These are phyloP conservation scores for Drosophila pseudotalamancana DNA, from an alignment of 2,888 invertebrate genomes.

Conservation along the genomic window DNA sequence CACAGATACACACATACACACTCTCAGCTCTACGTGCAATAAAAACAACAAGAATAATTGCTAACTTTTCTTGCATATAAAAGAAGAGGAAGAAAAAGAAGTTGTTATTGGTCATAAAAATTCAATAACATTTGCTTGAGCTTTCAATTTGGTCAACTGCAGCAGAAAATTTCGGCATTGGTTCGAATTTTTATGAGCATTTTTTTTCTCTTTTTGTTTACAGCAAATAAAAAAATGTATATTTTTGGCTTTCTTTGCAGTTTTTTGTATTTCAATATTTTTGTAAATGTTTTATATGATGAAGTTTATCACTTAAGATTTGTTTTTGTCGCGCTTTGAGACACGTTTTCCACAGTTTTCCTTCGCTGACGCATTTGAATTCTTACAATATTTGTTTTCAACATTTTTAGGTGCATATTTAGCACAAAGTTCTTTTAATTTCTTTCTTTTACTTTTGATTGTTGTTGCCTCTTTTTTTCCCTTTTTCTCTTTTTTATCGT, in stretches of 20 bases:
- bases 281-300: constrained; percentile 28
- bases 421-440: constrained; percentile 38
- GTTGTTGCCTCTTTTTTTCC: constrained; percentile 1
- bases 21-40: constrained; percentile 18
- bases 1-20: constrained; percentile 11
- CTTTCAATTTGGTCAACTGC: constrained; percentile 13
- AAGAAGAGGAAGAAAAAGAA: background rate
- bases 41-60: constrained; percentile 22
- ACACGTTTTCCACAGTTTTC: constrained; percentile 26
- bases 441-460: constrained; percentile 8
- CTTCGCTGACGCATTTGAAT: constrained; percentile 10
- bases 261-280: constrained; percentile 32
- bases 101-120: constrained; percentile 52
- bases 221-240: constrained; percentile 20
- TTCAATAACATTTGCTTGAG: constrained; percentile 69
- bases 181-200: background rate
- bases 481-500: constrained; percentile 7
- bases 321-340: background rate
- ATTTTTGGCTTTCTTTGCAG: constrained; percentile 35
- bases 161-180: constrained; percentile 58
- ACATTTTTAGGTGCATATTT: constrained; percentile 37
- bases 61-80: constrained; percentile 27
- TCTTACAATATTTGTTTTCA: background rate
- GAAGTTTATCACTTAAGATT: background rate
- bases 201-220: constrained; percentile 28